Evolutionary conservation across 2,113 vertebrate species (phyloP).

Genomic region (Bubalus kerabau): DNA sequence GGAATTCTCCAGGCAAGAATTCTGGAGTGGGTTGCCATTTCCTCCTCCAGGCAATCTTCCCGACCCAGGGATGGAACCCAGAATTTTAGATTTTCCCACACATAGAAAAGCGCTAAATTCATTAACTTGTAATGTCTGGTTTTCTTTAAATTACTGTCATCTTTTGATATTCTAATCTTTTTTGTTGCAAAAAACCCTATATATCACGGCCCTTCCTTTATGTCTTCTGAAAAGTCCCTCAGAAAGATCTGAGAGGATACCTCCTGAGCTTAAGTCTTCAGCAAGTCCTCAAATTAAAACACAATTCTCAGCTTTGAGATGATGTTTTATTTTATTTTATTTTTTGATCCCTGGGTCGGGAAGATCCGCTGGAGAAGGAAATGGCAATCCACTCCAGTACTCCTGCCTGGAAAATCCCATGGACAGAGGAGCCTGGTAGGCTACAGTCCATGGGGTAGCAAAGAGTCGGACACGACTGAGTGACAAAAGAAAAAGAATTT

Average conservation of each 20-base stretch:
- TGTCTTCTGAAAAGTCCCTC: not conserved
- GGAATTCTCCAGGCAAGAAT: not conserved
- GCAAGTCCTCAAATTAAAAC: not conserved
- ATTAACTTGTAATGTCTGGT: not conserved
- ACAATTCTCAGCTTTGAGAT: not conserved
- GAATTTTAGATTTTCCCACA: not conserved
- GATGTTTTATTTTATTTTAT: not conserved
- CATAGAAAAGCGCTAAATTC: not conserved
- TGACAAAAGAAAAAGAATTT: too few relatives aligned
- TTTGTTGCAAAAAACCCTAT: not conserved
- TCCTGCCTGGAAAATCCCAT: too few relatives aligned
- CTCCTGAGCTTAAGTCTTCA: too few relatives aligned
- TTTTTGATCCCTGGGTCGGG: too few relatives aligned
- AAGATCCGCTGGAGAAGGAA: too few relatives aligned
- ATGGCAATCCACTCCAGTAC: too few relatives aligned
- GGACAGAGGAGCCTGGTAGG: too few relatives aligned
- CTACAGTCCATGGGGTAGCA: too few relatives aligned
- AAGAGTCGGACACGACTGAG: too few relatives aligned
- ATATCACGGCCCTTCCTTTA: not conserved
- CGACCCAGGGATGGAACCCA: too few relatives aligned
- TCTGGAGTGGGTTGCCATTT: not conserved
- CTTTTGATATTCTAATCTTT: not conserved
- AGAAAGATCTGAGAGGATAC: not conserved
- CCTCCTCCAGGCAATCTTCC: not conserved
- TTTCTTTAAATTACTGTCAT: not conserved